Evolutionary conservation across 2,797 vertebrate species (phyloP).

Genomic region (Sciurus carolinensis): DNA sequence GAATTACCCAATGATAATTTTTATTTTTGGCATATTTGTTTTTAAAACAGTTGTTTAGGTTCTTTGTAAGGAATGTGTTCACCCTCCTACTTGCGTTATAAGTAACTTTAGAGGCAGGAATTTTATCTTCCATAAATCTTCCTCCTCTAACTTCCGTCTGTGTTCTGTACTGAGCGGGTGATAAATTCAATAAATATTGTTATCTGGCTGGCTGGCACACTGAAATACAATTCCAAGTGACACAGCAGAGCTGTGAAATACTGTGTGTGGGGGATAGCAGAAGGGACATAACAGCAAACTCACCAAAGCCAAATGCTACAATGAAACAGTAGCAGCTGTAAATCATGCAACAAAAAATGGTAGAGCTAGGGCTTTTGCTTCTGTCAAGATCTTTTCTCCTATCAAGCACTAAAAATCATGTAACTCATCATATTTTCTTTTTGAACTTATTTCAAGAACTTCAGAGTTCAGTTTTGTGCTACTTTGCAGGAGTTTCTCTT

Average conservation of each 20-base stretch:
- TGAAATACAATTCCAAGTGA: constrained; percentile 48
- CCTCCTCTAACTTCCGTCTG: not conserved
- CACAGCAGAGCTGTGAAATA: constrained; percentile 52
- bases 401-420: not conserved
- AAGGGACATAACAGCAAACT: not conserved
- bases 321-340: not conserved
- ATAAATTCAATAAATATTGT: constrained; percentile 67
- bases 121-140: constrained; percentile 42
- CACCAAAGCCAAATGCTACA: constrained; percentile 24
- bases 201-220: not conserved
- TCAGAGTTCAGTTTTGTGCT: constrained; percentile 21
- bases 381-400: not conserved
- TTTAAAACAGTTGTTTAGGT: constrained; percentile 39
- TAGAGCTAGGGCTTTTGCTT: not conserved
- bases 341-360: not conserved
- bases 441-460: not conserved
- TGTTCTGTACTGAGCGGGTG: not conserved
- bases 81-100: constrained; percentile 14
- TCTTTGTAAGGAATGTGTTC: not conserved
- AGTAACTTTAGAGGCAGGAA: constrained; percentile 43
- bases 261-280: not conserved
- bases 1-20: not conserved
- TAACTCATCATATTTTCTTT: not conserved
- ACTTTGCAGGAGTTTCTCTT: not conserved
- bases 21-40: constrained; percentile 26